Base-by-base conservation (phyloP, 2,888 invertebrate genomes). In the Eupithecia dodoneata region DNA sequence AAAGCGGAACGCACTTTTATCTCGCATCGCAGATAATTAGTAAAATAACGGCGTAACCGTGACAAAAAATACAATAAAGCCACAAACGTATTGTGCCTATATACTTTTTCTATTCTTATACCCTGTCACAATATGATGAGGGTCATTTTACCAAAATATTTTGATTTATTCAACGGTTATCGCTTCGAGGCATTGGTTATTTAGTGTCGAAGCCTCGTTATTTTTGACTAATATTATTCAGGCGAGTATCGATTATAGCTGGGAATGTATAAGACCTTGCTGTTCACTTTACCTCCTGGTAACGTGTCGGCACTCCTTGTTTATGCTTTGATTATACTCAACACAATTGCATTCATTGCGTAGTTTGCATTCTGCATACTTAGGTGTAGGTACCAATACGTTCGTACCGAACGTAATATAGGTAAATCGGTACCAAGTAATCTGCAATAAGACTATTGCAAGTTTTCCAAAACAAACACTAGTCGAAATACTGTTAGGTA, bases 11-110 rank as follows among this genome's bases (percentile, higher is more conserved):
- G 86, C 85, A 87, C 92, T 92, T 91, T 89, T 91, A 93, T 92
- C 88, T 87, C 86, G 87, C 85, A 87, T 81, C 78, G 82, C 89
- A 91, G 92, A 92, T 92, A 93, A 93, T 92, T 90, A 90, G 88
- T 90, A 89, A 90, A 88, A 90, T 81, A 87, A 69, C 67, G 82
- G 85, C 85, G 86, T 90, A 89, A 87, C 86, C 81, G 82, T 79
- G 77, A 87, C 86, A 87, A 89, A 89, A 90, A 90, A 86, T 83
- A 85, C 45, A 42, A 84, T 84, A 52, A 52, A 52, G 52, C 52
- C 83, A 86, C 81, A 82, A 85, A 79, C 81, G 80, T 81, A 78
- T 78, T 77, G 76, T 82, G 72, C 47, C 44, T 67, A 15, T 42
- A 67, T 67, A 44, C 7, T 47, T 69, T 69, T 69, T 45, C 10